Base-by-base conservation (phyloP, 2,797 vertebrate species). In the Molossus alvarezi region DNA sequence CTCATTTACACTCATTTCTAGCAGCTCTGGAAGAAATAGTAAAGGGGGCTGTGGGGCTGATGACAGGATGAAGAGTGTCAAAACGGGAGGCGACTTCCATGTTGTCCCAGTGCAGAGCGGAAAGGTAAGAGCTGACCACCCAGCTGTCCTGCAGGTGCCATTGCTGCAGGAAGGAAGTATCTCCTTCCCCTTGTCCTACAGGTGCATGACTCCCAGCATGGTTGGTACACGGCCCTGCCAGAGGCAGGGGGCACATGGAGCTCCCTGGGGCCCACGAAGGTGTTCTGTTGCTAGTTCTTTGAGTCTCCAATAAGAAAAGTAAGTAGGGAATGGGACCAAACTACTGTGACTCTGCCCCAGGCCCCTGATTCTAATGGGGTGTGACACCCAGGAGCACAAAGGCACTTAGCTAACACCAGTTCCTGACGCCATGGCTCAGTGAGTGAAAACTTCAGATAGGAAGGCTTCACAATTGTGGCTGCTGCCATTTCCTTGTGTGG, bases 201-300 rank as follows among this genome's bases (percentile, higher is more conserved):
- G 41, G 29, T 23, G 4, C 0, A 2, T 2, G 53, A 69, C 69
- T 90, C 64, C 88, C 77, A 72, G 64, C 12, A 37, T 58, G 67
- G 69, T 51, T 62, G 62, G 11, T 1, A 5, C 1, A 23, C 1
- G 3, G 15, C 60, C 8, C 2, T 1, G 15, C 65, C 8, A 4
- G 23, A 25, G 37, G 27, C 5, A 12, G 15, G 57, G 51, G 55
- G 33, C 25, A 23, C 23, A 29, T 23, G 41, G 81, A 48, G 41
- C n/a, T 51, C 75, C 37, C 25, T 72, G n/a, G 18, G 33, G 14
- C 71, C n/a, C n/a, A 23, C 15, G 5, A 13, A 83, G 51, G n/a
- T 33, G 2, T 37, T 91, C n/a, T 45, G n/a, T 29, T n/a, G 18
- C 48, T 41, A 51, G 33, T 21, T 80, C 57, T 94, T 81, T 14